Conservation (phyloP, 35 echinoderm and acorn worm species). For the Ptychodera flava region DNA sequence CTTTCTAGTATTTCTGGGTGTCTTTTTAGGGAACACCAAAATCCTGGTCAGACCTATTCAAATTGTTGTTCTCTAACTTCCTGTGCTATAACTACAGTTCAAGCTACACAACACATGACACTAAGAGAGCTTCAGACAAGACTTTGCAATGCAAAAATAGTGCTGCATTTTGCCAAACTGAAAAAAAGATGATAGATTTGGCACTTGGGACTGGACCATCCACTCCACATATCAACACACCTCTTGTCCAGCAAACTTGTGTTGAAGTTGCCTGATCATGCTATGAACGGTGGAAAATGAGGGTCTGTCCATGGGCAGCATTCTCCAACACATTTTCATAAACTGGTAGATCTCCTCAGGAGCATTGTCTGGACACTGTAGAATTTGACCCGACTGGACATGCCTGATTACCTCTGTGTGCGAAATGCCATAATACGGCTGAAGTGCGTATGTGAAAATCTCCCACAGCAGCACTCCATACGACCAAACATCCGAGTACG, state of each 20-base stretch:
- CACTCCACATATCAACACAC: too few species aligned
- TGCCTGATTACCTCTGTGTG: constrained; percentile 78
- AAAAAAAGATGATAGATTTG: too few species aligned
- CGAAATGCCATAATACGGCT: constrained; percentile 72
- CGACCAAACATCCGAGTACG: constrained; percentile 78
- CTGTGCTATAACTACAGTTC: too few species aligned
- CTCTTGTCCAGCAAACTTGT: neutral
- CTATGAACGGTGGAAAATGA: constrained; percentile 55
- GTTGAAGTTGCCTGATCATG: constrained; percentile 8
- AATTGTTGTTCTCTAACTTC: too few species aligned
- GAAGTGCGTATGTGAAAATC: constrained; percentile 76
- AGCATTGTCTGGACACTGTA: constrained; percentile 59
- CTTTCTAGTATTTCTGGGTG: too few species aligned
- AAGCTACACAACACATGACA: too few species aligned
- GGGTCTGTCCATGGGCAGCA: constrained; percentile 34
- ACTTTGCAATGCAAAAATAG: too few species aligned
- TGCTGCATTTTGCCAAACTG: too few species aligned
- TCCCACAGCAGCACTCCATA: constrained; percentile 91
- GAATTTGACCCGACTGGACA: constrained; percentile 56
- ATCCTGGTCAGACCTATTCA: too few species aligned
- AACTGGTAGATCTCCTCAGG: constrained; percentile 48
- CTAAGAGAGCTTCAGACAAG: too few species aligned
- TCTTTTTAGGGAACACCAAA: too few species aligned
- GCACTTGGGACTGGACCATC: too few species aligned
- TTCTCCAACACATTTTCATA: constrained; percentile 64